Conservation (phyloP, 2,113 vertebrate species). For the rabbit (Oryctolagus cuniculus) region DNA sequence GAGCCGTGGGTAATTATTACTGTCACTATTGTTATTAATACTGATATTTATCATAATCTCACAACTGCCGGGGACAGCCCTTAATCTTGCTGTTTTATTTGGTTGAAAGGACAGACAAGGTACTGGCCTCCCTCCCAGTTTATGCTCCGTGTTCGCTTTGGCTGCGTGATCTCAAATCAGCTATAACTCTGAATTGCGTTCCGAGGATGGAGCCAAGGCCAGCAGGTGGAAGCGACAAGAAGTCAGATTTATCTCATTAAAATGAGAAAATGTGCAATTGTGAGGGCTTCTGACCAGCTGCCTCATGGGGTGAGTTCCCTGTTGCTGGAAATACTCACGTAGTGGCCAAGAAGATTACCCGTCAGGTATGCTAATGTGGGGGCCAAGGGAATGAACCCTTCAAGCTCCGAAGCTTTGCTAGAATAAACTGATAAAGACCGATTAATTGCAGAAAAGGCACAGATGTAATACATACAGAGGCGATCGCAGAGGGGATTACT, state of each 20-base stretch:
- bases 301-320: neutral
- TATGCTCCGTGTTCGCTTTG: slow-evolving; percentile 70
- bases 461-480: no score
- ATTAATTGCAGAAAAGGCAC: neutral
- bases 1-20: slow-evolving; percentile 80
- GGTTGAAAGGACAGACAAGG: slow-evolving; percentile 75
- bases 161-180: slow-evolving; percentile 44
- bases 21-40: slow-evolving; percentile 83
- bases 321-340: neutral
- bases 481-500: neutral
- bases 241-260: neutral
- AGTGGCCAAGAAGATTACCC: neutral
- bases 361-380: neutral
- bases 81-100: slow-evolving; percentile 85
- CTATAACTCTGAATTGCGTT: slow-evolving; percentile 47
- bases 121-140: slow-evolving; percentile 59
- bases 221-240: slow-evolving; percentile 1
- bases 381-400: neutral
- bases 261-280: neutral
- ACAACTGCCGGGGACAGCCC: slow-evolving; percentile 74
- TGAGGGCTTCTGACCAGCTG: slow-evolving; percentile 10
- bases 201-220: slow-evolving; percentile 4
- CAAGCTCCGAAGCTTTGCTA: neutral
- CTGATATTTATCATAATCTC: slow-evolving; percentile 84
- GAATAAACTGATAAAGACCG: neutral